These are phyloP conservation scores for Molorchus minor DNA, from an alignment of 2,888 invertebrate species.

Conservation along the genomic window DNA sequence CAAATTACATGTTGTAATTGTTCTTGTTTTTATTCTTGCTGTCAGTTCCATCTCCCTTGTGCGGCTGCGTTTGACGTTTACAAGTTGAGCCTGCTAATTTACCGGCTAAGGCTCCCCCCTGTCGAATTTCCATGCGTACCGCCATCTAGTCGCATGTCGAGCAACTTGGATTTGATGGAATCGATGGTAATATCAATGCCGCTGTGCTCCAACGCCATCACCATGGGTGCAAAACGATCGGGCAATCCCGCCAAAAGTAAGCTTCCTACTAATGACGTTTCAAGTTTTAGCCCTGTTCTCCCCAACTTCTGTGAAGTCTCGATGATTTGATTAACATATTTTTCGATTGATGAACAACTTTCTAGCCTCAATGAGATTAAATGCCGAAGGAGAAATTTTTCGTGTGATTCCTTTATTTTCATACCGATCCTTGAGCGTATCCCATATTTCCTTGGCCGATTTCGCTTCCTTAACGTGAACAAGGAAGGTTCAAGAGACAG, in stretches of 20 bases:
- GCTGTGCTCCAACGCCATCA: conserved; percentile 47
- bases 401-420: conserved; percentile 47
- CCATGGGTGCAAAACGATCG: conserved; percentile 42
- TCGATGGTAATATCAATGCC: conserved; percentile 44
- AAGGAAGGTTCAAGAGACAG: conserved; percentile 1
- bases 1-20: conserved; percentile 12
- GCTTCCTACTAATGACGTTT: conserved; percentile 47
- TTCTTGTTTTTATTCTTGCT: conserved; percentile 22
- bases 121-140: conserved; percentile 17
- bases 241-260: conserved; percentile 45
- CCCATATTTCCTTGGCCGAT: conserved; percentile 36
- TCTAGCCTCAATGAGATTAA: conserved; percentile 44
- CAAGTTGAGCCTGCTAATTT: conserved; percentile 6
- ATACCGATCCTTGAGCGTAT: conserved; percentile 40
- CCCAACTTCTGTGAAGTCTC: conserved; percentile 48
- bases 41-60: conserved; percentile 3
- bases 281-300: conserved; percentile 48
- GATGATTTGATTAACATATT: conserved; percentile 48
- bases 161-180: conserved; percentile 46
- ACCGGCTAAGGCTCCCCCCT: conserved; percentile 23
- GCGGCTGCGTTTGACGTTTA: conserved; percentile 7
- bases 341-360: conserved; percentile 43
- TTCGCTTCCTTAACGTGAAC: conserved; percentile 4
- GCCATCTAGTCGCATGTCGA: conserved; percentile 36
- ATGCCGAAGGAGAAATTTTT: conserved; percentile 40